Evolutionary conservation across 1,140 invertebrate species (phyloP).

Genomic region (Choristoneura fumiferana): DNA sequence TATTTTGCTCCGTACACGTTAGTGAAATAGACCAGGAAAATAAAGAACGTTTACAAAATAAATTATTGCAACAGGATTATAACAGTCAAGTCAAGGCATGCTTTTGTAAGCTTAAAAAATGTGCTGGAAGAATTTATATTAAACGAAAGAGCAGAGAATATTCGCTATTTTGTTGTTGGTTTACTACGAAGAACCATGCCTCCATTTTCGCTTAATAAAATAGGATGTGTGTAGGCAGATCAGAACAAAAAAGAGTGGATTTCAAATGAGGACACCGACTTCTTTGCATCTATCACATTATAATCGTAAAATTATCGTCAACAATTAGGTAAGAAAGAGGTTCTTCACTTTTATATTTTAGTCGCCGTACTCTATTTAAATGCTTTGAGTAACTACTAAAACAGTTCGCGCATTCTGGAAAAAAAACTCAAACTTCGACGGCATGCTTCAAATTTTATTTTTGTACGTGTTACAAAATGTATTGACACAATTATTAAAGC

Average conservation of each 20-base stretch:
- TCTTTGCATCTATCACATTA: too few relatives aligned
- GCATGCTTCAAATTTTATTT: too few relatives aligned
- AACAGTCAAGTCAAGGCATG: slow-evolving; percentile 28
- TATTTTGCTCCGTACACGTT: too few relatives aligned
- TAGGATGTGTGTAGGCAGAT: not conserved
- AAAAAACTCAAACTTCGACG: too few relatives aligned
- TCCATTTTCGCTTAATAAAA: not conserved
- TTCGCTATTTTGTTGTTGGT: not conserved
- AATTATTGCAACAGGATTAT: slow-evolving; percentile 26
- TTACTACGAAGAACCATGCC: not conserved
- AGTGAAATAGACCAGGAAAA: slow-evolving; percentile 19
- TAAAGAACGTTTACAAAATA: slow-evolving; percentile 25
- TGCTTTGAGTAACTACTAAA: not conserved
- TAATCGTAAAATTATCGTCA: too few relatives aligned
- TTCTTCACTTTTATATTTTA: too few relatives aligned
- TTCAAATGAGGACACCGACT: too few relatives aligned
- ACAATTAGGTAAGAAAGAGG: too few relatives aligned
- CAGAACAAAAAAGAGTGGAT: too few relatives aligned
- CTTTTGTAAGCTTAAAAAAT: slow-evolving; percentile 28
- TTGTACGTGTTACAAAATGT: too few relatives aligned
- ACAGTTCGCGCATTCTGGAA: too few relatives aligned
- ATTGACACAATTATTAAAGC: too few relatives aligned
- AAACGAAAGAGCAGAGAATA: slow-evolving; percentile 8
- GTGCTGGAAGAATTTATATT: slow-evolving; percentile 19
- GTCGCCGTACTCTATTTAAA: slow-evolving; percentile 14